A percentile compares a stretch with the other conserved stretches of the same genome.
These are phyloP conservation scores for Moxostoma hubbsi DNA, from an alignment of 2,797 vertebrate genomes.

Conservation along the genomic window DNA sequence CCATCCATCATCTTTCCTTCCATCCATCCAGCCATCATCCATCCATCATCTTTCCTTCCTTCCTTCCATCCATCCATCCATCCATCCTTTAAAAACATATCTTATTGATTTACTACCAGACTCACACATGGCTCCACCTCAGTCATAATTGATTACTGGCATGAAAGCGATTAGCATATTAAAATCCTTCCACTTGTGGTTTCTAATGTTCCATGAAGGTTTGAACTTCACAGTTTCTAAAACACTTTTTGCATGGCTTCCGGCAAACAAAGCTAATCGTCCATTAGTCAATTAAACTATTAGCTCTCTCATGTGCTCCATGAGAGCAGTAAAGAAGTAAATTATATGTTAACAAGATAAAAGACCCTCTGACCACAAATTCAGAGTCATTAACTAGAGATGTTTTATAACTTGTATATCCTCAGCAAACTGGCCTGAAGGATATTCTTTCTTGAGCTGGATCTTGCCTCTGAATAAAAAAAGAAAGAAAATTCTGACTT, in stretches of 20 bases:
- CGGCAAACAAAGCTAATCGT: constrained; percentile 7
- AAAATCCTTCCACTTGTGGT: background rate
- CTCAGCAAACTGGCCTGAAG: background rate
- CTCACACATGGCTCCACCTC: background rate
- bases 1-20: too few species aligned
- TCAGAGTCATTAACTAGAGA: background rate
- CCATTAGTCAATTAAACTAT: constrained; percentile 19
- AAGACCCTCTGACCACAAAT: background rate
- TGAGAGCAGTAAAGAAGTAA: constrained; percentile 3
- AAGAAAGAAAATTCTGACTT: too few species aligned
- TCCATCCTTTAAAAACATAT: background rate
- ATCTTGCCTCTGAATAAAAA: too few species aligned
- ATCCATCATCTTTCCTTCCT: too few species aligned
- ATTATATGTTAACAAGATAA: constrained; percentile 1
- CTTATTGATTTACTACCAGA: background rate
- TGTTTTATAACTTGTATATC: background rate
- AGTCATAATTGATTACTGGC: background rate
- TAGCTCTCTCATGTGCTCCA: background rate
- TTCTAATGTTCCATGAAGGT: background rate
- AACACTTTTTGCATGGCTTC: constrained; percentile 18
- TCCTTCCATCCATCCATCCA: too few species aligned
- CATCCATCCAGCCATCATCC: too few species aligned
- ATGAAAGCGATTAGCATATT: background rate
- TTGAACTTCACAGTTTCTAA: constrained; percentile 2
- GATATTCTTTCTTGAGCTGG: background rate